Evolutionary conservation across 2,888 invertebrate genomes (phyloP), one percentile per base, ranked within the genome.

Genomic region (Brachyopa scutellaris): DNA sequence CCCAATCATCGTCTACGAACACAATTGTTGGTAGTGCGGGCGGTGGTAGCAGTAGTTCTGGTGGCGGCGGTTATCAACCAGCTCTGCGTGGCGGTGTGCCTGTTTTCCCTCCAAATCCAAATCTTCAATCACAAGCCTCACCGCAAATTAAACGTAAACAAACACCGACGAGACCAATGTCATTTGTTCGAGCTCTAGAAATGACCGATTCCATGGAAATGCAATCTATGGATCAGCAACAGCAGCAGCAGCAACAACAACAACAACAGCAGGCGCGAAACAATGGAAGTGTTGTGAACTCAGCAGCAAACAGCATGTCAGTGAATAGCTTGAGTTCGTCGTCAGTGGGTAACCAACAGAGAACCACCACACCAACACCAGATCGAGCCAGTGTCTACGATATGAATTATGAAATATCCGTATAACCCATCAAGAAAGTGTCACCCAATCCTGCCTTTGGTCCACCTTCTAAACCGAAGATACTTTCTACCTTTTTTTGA

Each of bases 341-440:
- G 84, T 86, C 85, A 67, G 91, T 84, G 88, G 91, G 87, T 85
- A 91, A 88, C 85, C 88, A 88, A 67, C 88, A 86, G 51, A 84
- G 91, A 82, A 91, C 92, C 19, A 92, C 92, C 9, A 92, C 93
- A 53, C 92, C 93, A 33, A 94, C 95, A 11, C 95, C 96, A 55
- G 96, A 97, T 90, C 94, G 97, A 87, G 95, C 95, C 87, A 96
- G 96, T 91, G 95, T 97, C 85, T 97, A 97, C 91, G 97, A 97
- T 91, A 96, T 96, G 95, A 97, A 97, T 92, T 97, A 97, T 91
- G 97, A 97, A 91, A 97, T 97, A 92, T 97, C 97, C 86, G 97
- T 97, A 93, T 97, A 95, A 96, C 91, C 90, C 90, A 89, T 89
- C 80, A 82, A 82, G 82, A 82, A 82, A 88, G 87, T 88, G 85